Conservation (phyloP, 2,888 invertebrate species). For the Quadroppia sp. region DNA sequence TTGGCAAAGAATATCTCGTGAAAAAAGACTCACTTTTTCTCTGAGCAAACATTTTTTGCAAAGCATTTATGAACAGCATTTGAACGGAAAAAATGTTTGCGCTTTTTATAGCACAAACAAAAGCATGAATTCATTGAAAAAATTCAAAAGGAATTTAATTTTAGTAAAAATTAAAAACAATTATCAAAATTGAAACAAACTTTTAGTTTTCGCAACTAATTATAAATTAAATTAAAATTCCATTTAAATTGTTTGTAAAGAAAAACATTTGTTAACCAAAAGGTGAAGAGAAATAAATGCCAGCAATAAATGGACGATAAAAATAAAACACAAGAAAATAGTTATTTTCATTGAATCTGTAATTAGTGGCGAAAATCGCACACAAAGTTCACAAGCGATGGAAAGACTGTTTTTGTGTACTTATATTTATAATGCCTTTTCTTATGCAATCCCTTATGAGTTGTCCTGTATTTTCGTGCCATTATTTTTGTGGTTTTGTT, state of each 20-base stretch:
- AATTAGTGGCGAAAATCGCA: background rate
- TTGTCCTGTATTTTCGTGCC: background rate
- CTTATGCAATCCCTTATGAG: background rate
- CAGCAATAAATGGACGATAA: background rate
- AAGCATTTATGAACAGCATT: no score
- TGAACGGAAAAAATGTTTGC: no score
- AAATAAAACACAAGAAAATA: background rate
- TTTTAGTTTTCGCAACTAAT: background rate
- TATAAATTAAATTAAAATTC: background rate
- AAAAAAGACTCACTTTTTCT: no score
- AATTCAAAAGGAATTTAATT: no score
- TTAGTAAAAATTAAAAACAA: no score
- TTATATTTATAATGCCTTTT: background rate
- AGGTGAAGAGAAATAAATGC: background rate
- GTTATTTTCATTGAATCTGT: background rate
- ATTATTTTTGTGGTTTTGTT: background rate
- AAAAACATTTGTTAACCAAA: background rate
- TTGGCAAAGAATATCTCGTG: no score
- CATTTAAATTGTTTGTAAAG: background rate
- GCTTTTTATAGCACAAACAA: no score
- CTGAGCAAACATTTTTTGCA: no score
- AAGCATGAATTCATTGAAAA: no score
- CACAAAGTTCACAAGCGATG: background rate
- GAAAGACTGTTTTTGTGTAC: background rate
- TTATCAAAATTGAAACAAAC: background rate